phyloP scores from a whole-genome alignment of 2,888 invertebrate species.

The Belgica antarctica region DNA sequence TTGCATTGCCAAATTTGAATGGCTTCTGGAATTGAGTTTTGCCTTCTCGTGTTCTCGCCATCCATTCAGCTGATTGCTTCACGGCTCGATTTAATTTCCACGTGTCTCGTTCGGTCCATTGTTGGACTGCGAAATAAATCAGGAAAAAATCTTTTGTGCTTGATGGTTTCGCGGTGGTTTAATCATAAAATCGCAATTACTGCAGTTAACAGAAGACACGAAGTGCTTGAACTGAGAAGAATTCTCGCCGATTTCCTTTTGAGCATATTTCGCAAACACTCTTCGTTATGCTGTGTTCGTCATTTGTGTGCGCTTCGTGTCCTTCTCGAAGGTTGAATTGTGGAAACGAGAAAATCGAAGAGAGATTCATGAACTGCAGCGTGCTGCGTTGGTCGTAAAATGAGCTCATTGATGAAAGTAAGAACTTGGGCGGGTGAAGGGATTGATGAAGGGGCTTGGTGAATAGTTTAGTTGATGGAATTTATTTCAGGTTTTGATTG shows the following conservation, averaged over 20 bases:
- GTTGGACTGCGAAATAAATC: background rate
- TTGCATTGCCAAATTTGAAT: no score
- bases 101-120: background rate
- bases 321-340: slow-evolving; percentile 36
- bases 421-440: no score
- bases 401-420: no score
- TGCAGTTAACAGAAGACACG: no score
- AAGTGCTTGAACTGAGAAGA: no score
- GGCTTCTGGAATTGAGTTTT: slow-evolving; percentile 24
- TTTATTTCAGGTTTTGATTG: no score
- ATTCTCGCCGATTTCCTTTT: background rate
- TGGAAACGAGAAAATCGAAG: background rate
- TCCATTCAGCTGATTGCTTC: slow-evolving; percentile 20
- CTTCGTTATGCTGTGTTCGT: slow-evolving; percentile 21
- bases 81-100: background rate
- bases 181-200: slow-evolving; percentile 23
- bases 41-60: background rate
- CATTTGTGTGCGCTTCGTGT: slow-evolving; percentile 14
- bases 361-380: no score
- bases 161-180: slow-evolving; percentile 8
- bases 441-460: no score
- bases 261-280: slow-evolving; percentile 15
- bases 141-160: background rate
- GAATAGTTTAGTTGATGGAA: no score
- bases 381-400: no score